Base-by-base conservation (phyloP, 2,113 vertebrate species). In the Natator depressus region DNA sequence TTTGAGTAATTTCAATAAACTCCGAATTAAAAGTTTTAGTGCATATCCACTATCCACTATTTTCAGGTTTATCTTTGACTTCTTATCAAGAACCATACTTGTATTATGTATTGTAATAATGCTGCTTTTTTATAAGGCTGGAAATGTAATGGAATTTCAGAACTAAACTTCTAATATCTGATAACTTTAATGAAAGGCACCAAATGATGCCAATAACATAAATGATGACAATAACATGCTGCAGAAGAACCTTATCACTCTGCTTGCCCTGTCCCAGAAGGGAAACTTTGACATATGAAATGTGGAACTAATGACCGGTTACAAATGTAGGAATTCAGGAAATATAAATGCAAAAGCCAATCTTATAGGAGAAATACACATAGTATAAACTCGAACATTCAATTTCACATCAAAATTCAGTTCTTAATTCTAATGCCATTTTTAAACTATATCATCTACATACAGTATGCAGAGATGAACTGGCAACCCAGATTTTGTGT, bases 171-270 rank as follows among this genome's bases (percentile, higher is more conserved):
- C 42, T 95, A 96, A 92, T 91, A 96, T 82, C 92, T 93, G 97
- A 96, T 97, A 97, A 96, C 94, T 95, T 96, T 94, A 97, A 96
- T 96, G 92, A 90, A 97, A 96, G 88, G 89, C 51, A 47, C 87
- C 3, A 35, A 87, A 91, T 95, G 91, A 88, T 90, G 78, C 47
- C 53, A 75, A 42, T 89, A 38, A 84, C 53, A 62, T 59, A 69
- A n/a, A 0, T 72, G 65, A 93, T 91, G 89, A 69, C 50, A 85
- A 93, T 89, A 49, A 84, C 69, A 87, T 95, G 84, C 91, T 82
- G 91, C 89, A 85, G 89, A 47, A 29, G 24, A 76, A 79, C 89
- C 76, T 93, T 94, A 86, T 87, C 79, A 9, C 49, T 81, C 16
- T 76, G 72, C 72, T 88, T 85, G 24, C 0, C 1, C 76, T 85